Conservation (phyloP, 2,888 invertebrate genomes). For the Himalopsyche japonica region DNA sequence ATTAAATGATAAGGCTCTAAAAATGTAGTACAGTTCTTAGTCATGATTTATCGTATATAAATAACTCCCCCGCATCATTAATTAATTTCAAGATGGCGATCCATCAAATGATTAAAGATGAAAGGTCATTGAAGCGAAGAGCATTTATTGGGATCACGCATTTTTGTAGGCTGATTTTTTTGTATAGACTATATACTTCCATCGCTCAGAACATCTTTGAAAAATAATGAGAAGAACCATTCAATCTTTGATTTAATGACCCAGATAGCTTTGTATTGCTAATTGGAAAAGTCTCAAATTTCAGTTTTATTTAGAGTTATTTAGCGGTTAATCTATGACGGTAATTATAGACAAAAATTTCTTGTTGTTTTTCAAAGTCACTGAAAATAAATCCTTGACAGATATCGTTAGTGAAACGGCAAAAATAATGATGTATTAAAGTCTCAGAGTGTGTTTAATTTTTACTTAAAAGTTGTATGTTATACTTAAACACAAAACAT, state of each 20-base stretch:
- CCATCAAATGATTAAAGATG: constrained; percentile 10
- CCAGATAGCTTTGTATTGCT: neutral
- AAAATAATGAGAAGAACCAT: neutral
- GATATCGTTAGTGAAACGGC: too few species aligned
- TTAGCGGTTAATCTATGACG: too few species aligned
- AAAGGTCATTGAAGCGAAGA: neutral
- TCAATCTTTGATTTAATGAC: neutral
- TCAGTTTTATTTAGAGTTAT: neutral
- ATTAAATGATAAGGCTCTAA: too few species aligned
- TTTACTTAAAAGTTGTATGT: too few species aligned
- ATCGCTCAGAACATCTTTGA: neutral
- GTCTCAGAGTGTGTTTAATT: too few species aligned
- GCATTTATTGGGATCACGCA: neutral
- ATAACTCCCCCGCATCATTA: neutral
- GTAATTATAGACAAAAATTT: too few species aligned
- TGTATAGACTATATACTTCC: neutral
- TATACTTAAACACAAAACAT: too few species aligned
- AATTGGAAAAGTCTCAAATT: neutral
- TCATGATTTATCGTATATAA: neutral
- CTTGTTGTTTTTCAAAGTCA: too few species aligned
- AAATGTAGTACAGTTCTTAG: too few species aligned
- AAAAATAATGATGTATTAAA: too few species aligned
- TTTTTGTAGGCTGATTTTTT: neutral
- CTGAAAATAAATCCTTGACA: too few species aligned
- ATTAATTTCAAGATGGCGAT: constrained; percentile 2